Percentiles rank a stretch among this genome's conserved stretches.
Evolutionary conservation across 2,113 vertebrate species (phyloP).

Genomic region (Chloropsis cyanopogon): DNA sequence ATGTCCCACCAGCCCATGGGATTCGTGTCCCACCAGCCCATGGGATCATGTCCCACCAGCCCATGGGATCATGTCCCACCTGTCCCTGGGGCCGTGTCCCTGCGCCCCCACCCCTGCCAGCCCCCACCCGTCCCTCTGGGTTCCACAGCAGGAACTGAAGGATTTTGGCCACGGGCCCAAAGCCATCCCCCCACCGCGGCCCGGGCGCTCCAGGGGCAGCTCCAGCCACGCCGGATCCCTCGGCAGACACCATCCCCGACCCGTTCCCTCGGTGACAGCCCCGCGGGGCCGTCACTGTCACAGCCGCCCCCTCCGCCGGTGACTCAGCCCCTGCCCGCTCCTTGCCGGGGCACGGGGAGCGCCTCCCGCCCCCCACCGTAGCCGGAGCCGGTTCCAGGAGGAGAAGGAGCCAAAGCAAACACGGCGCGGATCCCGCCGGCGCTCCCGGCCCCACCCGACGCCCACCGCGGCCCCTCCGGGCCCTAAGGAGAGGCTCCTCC

Average conservation of each 20-base stretch:
- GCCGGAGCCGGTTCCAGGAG: neutral
- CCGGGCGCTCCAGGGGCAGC: neutral
- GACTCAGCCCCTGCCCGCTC: neutral
- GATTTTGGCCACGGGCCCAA: neutral
- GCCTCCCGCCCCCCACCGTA: neutral
- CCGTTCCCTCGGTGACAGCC: rapidly evolving
- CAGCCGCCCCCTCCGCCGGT: neutral
- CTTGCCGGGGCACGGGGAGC: neutral
- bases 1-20: rapidly evolving
- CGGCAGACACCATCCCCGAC: rapidly evolving
- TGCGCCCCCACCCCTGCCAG: neutral
- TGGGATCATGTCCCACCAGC: rapidly evolving
- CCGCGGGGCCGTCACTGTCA: neutral
- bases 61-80: no score
- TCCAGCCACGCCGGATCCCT: neutral
- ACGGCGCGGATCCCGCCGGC: neutral
- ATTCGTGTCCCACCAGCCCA: rapidly evolving
- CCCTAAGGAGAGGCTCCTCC: neutral
- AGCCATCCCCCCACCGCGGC: rapidly evolving
- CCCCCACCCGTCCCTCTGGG: rapidly evolving
- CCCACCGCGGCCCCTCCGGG: neutral
- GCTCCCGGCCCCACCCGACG: neutral
- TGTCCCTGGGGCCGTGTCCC: rapidly evolving
- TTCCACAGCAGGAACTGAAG: neutral
- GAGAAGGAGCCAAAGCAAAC: neutral